These are phyloP conservation scores for Trachemys scripta DNA, from an alignment of 2,113 vertebrate genomes.

Conservation along the genomic window DNA sequence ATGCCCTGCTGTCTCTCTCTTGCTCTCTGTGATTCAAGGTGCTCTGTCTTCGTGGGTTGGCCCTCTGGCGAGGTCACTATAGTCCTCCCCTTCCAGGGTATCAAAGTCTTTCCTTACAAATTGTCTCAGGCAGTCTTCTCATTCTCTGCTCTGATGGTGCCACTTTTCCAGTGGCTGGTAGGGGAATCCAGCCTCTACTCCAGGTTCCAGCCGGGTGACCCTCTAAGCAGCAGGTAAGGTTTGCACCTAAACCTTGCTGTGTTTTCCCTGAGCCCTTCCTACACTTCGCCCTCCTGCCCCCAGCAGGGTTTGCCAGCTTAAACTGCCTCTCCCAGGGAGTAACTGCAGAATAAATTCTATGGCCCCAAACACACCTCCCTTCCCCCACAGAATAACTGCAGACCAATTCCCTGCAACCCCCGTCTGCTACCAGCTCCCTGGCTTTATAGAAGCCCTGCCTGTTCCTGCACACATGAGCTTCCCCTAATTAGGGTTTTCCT, in stretches of 20 bases:
- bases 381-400: too few relatives aligned
- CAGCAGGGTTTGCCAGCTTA: too few relatives aligned
- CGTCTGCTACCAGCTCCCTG: too few relatives aligned
- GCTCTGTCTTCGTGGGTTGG: not conserved
- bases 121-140: not conserved
- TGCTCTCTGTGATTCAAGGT: not conserved
- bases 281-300: too few relatives aligned
- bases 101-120: not conserved
- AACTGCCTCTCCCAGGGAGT: too few relatives aligned
- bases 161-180: not conserved
- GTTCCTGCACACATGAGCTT: not conserved
- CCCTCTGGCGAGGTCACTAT: not conserved
- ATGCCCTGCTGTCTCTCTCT: not conserved
- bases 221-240: not conserved
- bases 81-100: not conserved
- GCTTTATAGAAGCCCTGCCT: too few relatives aligned
- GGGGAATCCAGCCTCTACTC: not conserved
- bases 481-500: not conserved
- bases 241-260: too few relatives aligned
- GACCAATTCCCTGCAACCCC: too few relatives aligned
- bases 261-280: not conserved
- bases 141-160: not conserved
- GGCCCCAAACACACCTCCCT: too few relatives aligned
- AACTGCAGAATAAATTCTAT: too few relatives aligned
- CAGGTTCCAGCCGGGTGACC: not conserved